These are phyloP conservation scores for Pollenia amentaria DNA, from an alignment of 2,888 invertebrate species.

Conservation along the genomic window DNA sequence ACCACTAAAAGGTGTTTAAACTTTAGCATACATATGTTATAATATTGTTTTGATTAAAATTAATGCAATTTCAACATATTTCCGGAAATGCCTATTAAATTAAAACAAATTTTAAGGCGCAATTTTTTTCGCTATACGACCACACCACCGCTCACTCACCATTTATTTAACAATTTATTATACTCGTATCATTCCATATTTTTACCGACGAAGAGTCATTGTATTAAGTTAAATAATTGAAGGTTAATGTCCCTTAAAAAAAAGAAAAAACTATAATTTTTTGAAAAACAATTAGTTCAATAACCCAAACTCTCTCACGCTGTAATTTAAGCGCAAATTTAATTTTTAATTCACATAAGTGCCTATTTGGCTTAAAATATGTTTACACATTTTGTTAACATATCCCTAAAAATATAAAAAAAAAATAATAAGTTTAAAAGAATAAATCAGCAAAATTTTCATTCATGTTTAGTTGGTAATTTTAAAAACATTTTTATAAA, in stretches of 20 bases:
- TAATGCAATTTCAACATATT: conserved; percentile 71
- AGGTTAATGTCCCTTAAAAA: conserved; percentile 50
- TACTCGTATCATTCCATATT: no score
- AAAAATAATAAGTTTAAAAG: conserved; percentile 18
- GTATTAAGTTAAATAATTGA: conserved; percentile 5
- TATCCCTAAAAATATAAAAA: conserved; percentile 20
- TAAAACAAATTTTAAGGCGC: conserved; percentile 39
- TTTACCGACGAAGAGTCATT: not conserved
- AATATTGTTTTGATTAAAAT: conserved; percentile 30
- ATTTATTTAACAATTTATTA: conserved; percentile 5
- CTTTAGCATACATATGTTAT: conserved; percentile 51
- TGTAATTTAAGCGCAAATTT: conserved; percentile 36
- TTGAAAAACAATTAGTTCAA: conserved; percentile 52
- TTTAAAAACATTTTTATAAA: conserved; percentile 1
- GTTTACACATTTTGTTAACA: conserved; percentile 64
- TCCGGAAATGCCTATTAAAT: conserved; percentile 69
- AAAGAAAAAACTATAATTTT: conserved; percentile 13
- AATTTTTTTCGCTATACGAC: conserved; percentile 14
- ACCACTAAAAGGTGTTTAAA: conserved; percentile 52
- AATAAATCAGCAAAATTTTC: conserved; percentile 54
- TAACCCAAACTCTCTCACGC: conserved; percentile 72
- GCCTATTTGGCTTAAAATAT: conserved; percentile 46
- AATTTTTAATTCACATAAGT: conserved; percentile 40
- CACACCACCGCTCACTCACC: not conserved
- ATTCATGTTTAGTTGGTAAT: conserved; percentile 57